Conservation (phyloP, 1,140 invertebrate species). For the Diploscapter pachys region DNA sequence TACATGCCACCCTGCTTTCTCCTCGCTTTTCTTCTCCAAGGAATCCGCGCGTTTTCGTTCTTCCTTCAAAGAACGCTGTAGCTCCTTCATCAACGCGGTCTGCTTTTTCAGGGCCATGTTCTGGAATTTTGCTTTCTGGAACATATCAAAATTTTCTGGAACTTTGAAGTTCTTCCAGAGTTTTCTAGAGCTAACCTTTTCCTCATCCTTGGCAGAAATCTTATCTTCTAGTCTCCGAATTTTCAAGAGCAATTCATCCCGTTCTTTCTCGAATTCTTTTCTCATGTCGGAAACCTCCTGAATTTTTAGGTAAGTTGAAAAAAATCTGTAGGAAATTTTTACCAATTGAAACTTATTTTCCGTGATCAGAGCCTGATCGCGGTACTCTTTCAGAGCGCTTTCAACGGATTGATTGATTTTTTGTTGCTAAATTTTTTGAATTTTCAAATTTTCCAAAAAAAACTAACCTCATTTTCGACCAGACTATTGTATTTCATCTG, state of each 20-base stretch:
- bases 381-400: too few relatives aligned
- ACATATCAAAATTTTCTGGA: neutral
- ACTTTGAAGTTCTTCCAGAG: neutral
- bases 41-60: conserved; percentile 32
- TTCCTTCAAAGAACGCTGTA: conserved; percentile 25
- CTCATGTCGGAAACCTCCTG: neutral
- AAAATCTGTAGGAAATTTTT: too few relatives aligned
- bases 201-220: neutral
- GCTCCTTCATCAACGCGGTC: conserved; percentile 21
- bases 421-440: too few relatives aligned
- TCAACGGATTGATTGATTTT: too few relatives aligned
- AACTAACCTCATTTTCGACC: too few relatives aligned
- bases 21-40: conserved; percentile 28
- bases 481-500: too few relatives aligned
- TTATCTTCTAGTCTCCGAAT: neutral
- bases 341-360: too few relatives aligned
- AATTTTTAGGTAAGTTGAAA: neutral
- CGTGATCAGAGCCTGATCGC: too few relatives aligned
- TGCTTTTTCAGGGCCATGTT: conserved; percentile 26
- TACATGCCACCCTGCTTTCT: conserved; percentile 14
- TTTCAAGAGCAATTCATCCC: neutral
- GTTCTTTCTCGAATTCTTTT: neutral
- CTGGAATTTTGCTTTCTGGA: neutral
- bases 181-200: neutral
- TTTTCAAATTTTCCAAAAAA: too few relatives aligned